Evolutionary conservation across 2,888 invertebrate species (phyloP).

Genomic region (Coenonympha arcania): DNA sequence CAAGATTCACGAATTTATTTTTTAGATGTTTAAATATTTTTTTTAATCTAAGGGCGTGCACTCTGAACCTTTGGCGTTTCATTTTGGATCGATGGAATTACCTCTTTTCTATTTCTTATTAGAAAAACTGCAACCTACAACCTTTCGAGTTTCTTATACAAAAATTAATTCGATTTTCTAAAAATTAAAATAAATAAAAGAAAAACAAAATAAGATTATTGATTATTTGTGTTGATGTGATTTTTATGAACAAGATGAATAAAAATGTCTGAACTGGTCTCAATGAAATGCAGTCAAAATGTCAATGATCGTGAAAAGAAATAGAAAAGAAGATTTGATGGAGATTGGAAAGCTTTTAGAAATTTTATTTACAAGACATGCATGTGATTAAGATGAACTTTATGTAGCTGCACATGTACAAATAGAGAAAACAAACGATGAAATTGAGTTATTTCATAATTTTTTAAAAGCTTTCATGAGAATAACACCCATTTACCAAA

Average conservation of each 20-base stretch:
- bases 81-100: constrained; percentile 25
- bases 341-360: constrained; percentile 6
- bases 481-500: background rate
- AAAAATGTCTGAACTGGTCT: background rate
- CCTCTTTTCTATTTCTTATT: constrained; percentile 33
- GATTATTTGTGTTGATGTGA: background rate
- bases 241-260: background rate
- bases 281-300: constrained; percentile 1
- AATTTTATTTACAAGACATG: too few species aligned
- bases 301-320: constrained; percentile 20
- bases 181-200: background rate
- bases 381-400: background rate
- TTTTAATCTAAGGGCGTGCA: constrained; percentile 31
- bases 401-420: too few species aligned
- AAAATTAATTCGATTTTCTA: background rate
- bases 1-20: constrained; percentile 40
- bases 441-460: background rate
- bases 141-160: background rate
- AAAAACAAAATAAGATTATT: background rate
- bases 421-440: too few species aligned
- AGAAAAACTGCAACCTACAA: too few species aligned
- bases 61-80: constrained; percentile 32
- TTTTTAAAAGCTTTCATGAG: background rate
- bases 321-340: constrained; percentile 21
- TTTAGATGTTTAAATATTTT: constrained; percentile 7